A percentile compares a stretch with the other conserved stretches of the same genome.
These are phyloP conservation scores for Cynaeus angustus DNA, from an alignment of 2,888 invertebrate species.

Conservation along the genomic window DNA sequence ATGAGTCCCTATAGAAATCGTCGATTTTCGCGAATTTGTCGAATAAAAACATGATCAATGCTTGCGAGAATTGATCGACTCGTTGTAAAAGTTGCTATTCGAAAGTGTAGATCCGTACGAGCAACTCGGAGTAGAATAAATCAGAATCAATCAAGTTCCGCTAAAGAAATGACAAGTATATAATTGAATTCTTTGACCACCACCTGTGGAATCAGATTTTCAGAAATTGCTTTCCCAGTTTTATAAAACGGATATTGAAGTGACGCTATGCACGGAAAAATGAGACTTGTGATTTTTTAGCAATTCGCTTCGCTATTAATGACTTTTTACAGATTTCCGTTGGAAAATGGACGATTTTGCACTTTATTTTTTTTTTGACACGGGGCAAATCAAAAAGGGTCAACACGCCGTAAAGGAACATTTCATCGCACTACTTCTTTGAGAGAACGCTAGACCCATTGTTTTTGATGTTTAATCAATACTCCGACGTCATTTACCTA, in stretches of 20 bases:
- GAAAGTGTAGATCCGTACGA: slow-evolving; percentile 24
- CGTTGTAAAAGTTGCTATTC: slow-evolving; percentile 18
- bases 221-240: slow-evolving; percentile 45
- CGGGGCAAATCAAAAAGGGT: neutral
- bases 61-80: slow-evolving; percentile 22
- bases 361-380: slow-evolving; percentile 1
- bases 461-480: slow-evolving; percentile 38
- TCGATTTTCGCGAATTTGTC: slow-evolving; percentile 11
- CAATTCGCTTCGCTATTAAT: slow-evolving; percentile 20
- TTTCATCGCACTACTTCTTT: neutral
- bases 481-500: slow-evolving; percentile 11
- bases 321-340: slow-evolving; percentile 27
- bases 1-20: slow-evolving; percentile 21
- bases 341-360: neutral
- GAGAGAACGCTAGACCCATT: slow-evolving; percentile 16
- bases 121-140: slow-evolving; percentile 45
- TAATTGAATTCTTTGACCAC: slow-evolving; percentile 51
- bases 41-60: slow-evolving; percentile 27
- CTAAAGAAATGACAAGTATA: slow-evolving; percentile 50
- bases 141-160: slow-evolving; percentile 50
- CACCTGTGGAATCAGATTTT: slow-evolving; percentile 52
- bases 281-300: slow-evolving; percentile 16
- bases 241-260: slow-evolving; percentile 47
- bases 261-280: slow-evolving; percentile 20
- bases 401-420: neutral